These are phyloP conservation scores for Melanogrammus aeglefinus DNA, from an alignment of 2,797 vertebrate species.

Conservation along the genomic window DNA sequence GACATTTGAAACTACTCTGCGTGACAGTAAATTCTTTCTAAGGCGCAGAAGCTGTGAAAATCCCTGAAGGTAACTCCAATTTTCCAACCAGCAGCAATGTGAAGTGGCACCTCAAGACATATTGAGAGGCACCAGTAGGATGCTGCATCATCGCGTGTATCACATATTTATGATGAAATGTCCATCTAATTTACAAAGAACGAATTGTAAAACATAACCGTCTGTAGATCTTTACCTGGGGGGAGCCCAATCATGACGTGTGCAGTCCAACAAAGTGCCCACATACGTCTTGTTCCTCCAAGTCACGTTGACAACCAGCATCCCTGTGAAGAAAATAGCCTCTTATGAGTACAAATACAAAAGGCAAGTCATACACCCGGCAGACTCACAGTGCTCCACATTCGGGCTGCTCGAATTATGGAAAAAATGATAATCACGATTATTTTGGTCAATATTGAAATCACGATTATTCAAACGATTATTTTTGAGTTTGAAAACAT, in stretches of 20 bases:
- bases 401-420: no score
- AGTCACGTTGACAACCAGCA: constrained; percentile 98
- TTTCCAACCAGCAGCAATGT: constrained; percentile 14
- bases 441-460: no score
- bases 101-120: constrained; percentile 8
- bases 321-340: constrained; percentile 73
- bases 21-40: constrained; percentile 33
- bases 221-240: constrained; percentile 81
- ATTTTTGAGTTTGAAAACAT: no score
- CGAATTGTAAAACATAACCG: not conserved
- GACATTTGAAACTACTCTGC: constrained; percentile 46
- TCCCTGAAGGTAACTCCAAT: constrained; percentile 11
- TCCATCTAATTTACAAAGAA: not conserved
- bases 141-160: not conserved
- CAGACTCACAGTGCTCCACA: not conserved
- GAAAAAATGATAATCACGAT: no score
- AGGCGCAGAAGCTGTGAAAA: constrained; percentile 27
- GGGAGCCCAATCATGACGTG: constrained; percentile 97
- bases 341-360: constrained; percentile 5
- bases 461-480: no score
- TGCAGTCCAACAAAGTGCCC: constrained; percentile 95
- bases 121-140: no score
- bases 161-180: not conserved
- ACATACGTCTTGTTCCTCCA: constrained; percentile 99
- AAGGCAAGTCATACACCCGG: not conserved